phyloP scores from a whole-genome alignment of 2,888 invertebrate genomes.

The Eubasilissa splendida region DNA sequence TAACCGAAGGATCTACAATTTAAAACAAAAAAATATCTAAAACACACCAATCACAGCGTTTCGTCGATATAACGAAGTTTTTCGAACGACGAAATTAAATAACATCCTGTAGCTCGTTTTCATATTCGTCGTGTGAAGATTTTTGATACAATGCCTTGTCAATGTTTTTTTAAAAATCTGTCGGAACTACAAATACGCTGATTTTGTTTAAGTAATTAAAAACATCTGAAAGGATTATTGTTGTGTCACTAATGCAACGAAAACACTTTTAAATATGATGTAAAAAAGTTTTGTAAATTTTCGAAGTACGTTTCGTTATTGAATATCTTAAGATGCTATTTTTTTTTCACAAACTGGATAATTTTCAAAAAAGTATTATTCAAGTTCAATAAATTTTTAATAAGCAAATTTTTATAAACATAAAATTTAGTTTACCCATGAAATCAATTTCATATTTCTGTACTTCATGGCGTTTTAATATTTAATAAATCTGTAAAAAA shows the following conservation, averaged over 20 bases:
- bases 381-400: not conserved
- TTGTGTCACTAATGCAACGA: slow-evolving; percentile 35
- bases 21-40: slow-evolving; percentile 16
- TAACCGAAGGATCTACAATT: not conserved
- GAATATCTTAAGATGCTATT: too few relatives aligned
- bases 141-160: not conserved
- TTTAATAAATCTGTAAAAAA: too few relatives aligned
- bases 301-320: too few relatives aligned
- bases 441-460: too few relatives aligned
- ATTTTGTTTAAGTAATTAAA: slow-evolving; percentile 49
- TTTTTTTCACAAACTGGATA: not conserved
- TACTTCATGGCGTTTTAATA: too few relatives aligned
- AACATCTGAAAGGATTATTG: slow-evolving; percentile 50
- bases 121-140: too few relatives aligned
- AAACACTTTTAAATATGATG: slow-evolving; percentile 22
- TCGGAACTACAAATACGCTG: slow-evolving; percentile 17
- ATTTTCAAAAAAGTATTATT: not conserved
- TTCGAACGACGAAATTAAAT: too few relatives aligned
- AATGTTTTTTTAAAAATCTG: slow-evolving; percentile 2
- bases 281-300: not conserved
- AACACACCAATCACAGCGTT: not conserved
- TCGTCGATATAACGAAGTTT: not conserved
- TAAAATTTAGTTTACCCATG: too few relatives aligned
- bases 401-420: too few relatives aligned
- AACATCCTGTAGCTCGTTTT: too few relatives aligned